Base-by-base conservation (phyloP, 1,140 invertebrate species). In the Nasonia vitripennis region DNA sequence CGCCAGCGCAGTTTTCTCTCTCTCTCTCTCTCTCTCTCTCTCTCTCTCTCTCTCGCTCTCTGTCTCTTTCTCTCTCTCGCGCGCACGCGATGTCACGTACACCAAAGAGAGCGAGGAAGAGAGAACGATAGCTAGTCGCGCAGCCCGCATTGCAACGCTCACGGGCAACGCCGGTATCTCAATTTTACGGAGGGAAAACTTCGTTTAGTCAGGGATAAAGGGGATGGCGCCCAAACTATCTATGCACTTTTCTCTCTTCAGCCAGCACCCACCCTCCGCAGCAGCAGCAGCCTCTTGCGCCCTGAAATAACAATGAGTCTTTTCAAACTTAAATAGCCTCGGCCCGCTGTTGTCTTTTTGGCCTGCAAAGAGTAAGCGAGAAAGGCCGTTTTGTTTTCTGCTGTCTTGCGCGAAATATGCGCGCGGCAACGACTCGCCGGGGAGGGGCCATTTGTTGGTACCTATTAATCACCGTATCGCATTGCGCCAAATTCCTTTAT, bases 161-260 rank as follows among this genome's bases (percentile, higher is more conserved):
- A 20, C 37, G 37, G 37, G 51, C 55, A 68, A 51, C 68, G 71
- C 55, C 45, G 62, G 37, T 78, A 80, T 86, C 77, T 78, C 81
- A 73, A 86, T 83, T 86, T 86, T 83, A 83, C 81, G 68, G 68
- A 83, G 81, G 78, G 68, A 86, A 83, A 86, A 83, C 81, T 86
- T 86, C 34, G 77, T 82, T 86, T 78, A 78, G 84, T 23, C 74
- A 71, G 73, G 45, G 62, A 48, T 84, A 37, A 73, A 84, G 67
- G 10, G n/a, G 27, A 37, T 17, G 37, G 37, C 41, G 37, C 27
- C 11, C 37, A 45, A 68, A 84, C 67, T 71, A 79, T 68, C 71
- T 45, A 74, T 62, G 75, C 31, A 80, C 34, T 74, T 85, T 80
- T 81, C n/a, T 74, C 23, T 5, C 45, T 41, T 34, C 12, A n/a